Evolutionary conservation across 2,113 vertebrate genomes (phyloP).

Genomic region (Cricetomys ansorgei): DNA sequence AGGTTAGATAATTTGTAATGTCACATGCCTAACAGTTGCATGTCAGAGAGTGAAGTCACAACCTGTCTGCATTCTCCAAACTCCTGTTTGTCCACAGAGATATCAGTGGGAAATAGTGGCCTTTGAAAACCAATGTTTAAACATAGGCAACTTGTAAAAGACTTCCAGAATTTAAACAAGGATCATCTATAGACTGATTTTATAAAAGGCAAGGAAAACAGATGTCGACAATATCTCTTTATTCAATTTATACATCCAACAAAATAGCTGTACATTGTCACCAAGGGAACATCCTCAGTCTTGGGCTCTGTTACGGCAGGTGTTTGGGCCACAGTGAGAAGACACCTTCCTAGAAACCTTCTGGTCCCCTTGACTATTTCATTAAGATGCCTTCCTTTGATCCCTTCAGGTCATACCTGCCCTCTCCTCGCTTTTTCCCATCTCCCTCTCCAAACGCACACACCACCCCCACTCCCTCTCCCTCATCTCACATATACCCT

Average conservation of each 20-base stretch:
- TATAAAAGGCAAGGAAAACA: not conserved
- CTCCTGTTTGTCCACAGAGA: not conserved
- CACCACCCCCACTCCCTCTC: accelerated
- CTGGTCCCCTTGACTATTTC: not conserved
- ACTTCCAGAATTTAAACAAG: not conserved
- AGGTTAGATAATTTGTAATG: not conserved
- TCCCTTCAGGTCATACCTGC: not conserved
- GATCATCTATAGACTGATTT: not conserved
- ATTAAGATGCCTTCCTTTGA: not conserved
- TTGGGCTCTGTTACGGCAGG: not conserved
- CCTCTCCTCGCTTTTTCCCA: not conserved
- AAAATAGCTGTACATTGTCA: not conserved
- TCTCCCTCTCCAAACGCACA: not conserved
- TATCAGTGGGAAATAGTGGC: not conserved
- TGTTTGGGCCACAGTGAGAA: not conserved
- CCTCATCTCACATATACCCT: not conserved
- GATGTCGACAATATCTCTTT: not conserved
- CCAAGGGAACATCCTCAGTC: not conserved
- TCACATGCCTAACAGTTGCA: not conserved
- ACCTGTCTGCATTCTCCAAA: not conserved
- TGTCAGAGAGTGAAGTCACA: not conserved
- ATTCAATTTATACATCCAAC: not conserved
- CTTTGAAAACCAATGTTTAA: not conserved
- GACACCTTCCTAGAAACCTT: not conserved
- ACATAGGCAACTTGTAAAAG: not conserved